Evolutionary conservation across 64 coral and sea anemone genomes (phyloP).

Genomic region (Exaiptasia diaphana): DNA sequence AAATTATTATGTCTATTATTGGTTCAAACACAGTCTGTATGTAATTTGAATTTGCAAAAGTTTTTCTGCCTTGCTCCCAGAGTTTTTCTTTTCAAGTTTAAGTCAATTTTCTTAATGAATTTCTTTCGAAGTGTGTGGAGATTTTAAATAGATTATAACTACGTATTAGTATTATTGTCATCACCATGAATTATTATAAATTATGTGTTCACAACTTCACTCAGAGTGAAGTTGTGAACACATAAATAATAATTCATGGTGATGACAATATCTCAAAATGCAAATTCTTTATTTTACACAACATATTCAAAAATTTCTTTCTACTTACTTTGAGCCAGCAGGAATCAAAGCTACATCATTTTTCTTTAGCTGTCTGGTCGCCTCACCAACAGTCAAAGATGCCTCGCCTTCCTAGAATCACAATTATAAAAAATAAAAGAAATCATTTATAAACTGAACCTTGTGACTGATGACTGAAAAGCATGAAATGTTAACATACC

Average conservation of each 20-base stretch:
- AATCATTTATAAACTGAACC: background rate
- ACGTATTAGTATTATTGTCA: no score
- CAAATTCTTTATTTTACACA: background rate
- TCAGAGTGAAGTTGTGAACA: no score
- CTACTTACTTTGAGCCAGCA: slow-evolving; percentile 43
- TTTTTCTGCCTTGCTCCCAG: background rate
- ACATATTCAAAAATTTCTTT: background rate
- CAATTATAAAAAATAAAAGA: background rate
- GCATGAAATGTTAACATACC: background rate
- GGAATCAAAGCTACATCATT: slow-evolving; percentile 43
- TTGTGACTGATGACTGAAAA: background rate
- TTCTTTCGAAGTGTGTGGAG: no score
- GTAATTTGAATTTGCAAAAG: background rate
- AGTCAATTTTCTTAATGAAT: background rate
- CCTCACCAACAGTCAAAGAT: slow-evolving; percentile 14
- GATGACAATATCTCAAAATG: background rate
- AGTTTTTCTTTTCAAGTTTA: background rate
- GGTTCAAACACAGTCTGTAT: background rate
- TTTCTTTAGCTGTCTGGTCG: slow-evolving; percentile 21
- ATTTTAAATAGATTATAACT: no score
- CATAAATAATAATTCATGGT: no score
- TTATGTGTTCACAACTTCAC: no score
- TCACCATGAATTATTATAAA: no score
- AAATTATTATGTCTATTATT: background rate
- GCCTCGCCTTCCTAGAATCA: slow-evolving; percentile 43